Base-by-base conservation (phyloP, 2,113 vertebrate species). In the Microtus ochrogaster region DNA sequence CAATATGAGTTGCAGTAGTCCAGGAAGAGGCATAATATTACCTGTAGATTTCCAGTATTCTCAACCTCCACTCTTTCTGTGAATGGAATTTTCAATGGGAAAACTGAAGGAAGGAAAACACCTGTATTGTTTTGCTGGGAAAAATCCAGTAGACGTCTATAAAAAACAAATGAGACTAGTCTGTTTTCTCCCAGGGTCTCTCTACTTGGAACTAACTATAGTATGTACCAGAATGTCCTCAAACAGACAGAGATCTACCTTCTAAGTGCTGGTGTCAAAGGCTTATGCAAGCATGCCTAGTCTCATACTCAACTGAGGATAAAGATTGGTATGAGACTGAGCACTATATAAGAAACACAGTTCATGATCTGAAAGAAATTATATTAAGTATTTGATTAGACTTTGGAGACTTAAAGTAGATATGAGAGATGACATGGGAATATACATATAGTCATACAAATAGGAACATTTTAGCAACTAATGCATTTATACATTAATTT, bases 1-100 rank as follows among this genome's bases (percentile, higher is more conserved):
- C 4, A 58, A 61, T 49, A 36, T 73, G 8, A 76, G 19, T 36
- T 44, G 21, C 90, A 63, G 55, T 55, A 49, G 28, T 49, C 21
- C 81, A 76, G 66, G 72, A 65, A 92, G 94, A 97, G 89, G 92
- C 82, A 65, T 76, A 21, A 12, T 24, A 7, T 70, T 28, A 41
- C 2, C 26, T 36, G 30, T 52, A 16, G 21, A 10, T 92, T 83
- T 81, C 30, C 16, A 66, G 24, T 28, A 2, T 76, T 73, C 11
- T 55, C 0, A 14, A 82, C 9, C 13, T 92, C 41, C 4, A 88
- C 30, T 19, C 13, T 3, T 30, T 1, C 47, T 89, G 24, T 55
- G 7, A 63, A 26, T n/a, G 17, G 7, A 65, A 13, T 36, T 30
- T 93, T 66, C 28, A 36, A 5, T 14, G 44, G 1, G 61, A 47